These are phyloP conservation scores for cattle (Bos taurus) DNA, from an alignment of 2,113 vertebrate species.

Conservation along the genomic window ARS-UCD2.0 NC_037349.1:52187501-52188000, in stretches of 20 bases:
- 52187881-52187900: not conserved
- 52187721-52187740: not conserved
- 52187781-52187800: not conserved
- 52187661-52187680: not conserved
- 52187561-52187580: not conserved
- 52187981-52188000: not conserved
- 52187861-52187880: not conserved
- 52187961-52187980: not conserved
- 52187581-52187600: not conserved
- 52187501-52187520: not conserved
- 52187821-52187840: not conserved
- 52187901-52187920: not conserved
- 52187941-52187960: not conserved
- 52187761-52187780: not conserved
- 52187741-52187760: not conserved
- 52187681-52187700: not conserved
- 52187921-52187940: not conserved
- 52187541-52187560: not conserved
- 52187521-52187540: not conserved
- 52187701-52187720: not conserved
- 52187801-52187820: not conserved
- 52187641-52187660: not conserved
- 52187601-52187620: not conserved
- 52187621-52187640: not conserved
- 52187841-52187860: not conserved